A percentile compares a stretch with the other conserved stretches of the same genome.
Conservation (phyloP, 2,797 vertebrate genomes). For the Lerista edwardsae region DNA sequence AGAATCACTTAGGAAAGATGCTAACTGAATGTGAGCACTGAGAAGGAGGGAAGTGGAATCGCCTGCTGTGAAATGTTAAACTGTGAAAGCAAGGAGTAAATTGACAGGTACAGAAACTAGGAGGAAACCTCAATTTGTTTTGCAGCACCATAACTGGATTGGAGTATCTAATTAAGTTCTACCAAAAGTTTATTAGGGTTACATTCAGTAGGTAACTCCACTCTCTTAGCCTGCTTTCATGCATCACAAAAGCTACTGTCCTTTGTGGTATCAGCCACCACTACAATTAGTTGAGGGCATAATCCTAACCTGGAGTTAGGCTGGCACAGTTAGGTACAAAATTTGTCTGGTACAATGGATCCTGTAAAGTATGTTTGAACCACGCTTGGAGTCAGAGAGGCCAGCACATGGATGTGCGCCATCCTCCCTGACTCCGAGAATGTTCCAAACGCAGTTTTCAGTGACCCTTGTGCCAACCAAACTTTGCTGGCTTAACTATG, state of each 20-base stretch:
- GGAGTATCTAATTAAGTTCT: not conserved
- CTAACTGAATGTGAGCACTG: slow-evolving; percentile 11
- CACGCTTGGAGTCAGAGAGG: no score
- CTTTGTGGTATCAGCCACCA: not conserved
- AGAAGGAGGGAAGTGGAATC: not conserved
- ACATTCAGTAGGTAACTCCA: not conserved
- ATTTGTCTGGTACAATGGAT: no score
- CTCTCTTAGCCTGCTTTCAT: not conserved
- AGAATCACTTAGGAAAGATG: slow-evolving; percentile 26
- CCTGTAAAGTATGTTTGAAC: no score
- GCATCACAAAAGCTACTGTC: not conserved
- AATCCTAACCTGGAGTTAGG: no score
- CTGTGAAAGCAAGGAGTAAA: slow-evolving; percentile 3
- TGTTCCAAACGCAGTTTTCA: no score
- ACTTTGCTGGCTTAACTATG: no score
- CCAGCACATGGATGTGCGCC: no score
- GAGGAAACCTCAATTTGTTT: slow-evolving; percentile 3
- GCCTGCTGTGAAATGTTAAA: slow-evolving; percentile 3
- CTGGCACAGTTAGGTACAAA: no score
- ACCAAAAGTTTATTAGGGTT: not conserved
- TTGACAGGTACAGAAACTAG: not conserved
- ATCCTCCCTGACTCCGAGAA: no score
- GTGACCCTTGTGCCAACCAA: no score
- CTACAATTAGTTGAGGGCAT: no score
- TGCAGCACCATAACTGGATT: not conserved